These are phyloP conservation scores for Tetrax tetrax DNA, from an alignment of 2,113 vertebrate species.

Conservation along the genomic window DNA sequence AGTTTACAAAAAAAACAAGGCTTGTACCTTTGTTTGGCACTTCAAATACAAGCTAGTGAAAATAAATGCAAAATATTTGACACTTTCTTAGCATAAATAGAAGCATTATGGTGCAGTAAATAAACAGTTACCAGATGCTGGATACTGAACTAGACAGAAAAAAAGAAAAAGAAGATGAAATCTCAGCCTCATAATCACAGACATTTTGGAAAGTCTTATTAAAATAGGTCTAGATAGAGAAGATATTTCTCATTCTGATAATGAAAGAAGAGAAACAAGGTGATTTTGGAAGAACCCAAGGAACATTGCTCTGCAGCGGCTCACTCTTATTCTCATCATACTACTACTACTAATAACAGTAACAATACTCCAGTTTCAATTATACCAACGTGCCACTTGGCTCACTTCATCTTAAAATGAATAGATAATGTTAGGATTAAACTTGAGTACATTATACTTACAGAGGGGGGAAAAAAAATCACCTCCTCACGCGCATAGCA, in stretches of 20 bases:
- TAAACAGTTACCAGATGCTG: neutral
- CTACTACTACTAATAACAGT: neutral
- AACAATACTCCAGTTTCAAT: neutral
- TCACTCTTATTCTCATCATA: neutral
- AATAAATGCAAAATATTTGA: neutral
- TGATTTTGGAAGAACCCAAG: neutral
- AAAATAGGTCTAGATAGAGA: neutral
- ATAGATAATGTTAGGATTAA: neutral
- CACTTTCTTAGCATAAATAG: neutral
- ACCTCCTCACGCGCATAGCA: neutral
- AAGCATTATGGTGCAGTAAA: neutral
- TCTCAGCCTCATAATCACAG: neutral
- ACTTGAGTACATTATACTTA: neutral
- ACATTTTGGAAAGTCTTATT: neutral
- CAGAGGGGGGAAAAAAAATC: too few relatives aligned
- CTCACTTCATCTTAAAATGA: neutral
- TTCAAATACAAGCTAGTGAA: neutral
- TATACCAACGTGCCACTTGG: neutral
- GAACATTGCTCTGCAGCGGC: neutral
- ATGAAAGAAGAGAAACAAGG: neutral
- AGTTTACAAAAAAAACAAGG: neutral
- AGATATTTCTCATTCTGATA: neutral
- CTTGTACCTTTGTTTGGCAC: neutral
- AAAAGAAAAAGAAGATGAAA: neutral
- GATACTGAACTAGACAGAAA: neutral